These are phyloP conservation scores for Euwallacea fornicatus DNA, from an alignment of 1,140 invertebrate genomes.

Conservation along the genomic window DNA sequence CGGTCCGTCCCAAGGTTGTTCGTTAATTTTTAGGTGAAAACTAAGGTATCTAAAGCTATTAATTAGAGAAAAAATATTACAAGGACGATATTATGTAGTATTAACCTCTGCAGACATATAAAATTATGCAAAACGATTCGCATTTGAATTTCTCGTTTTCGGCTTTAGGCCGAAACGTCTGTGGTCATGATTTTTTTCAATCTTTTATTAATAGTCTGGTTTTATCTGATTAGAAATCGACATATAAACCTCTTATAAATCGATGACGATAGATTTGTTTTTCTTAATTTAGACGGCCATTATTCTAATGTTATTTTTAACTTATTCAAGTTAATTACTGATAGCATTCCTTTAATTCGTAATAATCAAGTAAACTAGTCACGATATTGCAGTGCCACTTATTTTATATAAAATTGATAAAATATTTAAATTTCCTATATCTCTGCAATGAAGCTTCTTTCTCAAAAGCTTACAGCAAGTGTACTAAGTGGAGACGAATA, in stretches of 20 bases:
- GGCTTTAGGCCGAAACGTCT: neutral
- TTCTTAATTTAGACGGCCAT: neutral
- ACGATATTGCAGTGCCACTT: too few relatives aligned
- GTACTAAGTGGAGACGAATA: too few relatives aligned
- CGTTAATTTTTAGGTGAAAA: conserved; percentile 8
- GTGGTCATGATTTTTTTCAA: neutral
- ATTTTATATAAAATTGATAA: too few relatives aligned
- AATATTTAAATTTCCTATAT: too few relatives aligned
- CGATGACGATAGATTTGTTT: neutral
- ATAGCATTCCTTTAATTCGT: neutral
- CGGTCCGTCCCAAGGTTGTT: conserved; percentile 2
- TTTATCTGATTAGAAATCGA: neutral
- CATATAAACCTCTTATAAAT: neutral
- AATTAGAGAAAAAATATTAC: conserved; percentile 18
- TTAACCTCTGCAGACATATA: neutral
- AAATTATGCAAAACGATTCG: conserved; percentile 13
- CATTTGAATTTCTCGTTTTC: conserved; percentile 8
- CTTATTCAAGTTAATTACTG: neutral
- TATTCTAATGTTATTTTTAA: neutral
- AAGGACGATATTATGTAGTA: conserved; percentile 6
- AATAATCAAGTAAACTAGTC: neutral
- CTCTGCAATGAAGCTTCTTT: too few relatives aligned
- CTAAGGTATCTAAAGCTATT: neutral
- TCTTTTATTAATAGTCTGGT: neutral
- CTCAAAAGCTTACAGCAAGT: too few relatives aligned